phyloP scores from a whole-genome alignment of 64 coral and sea anemone genomes.

The Acropora tenuis region DNA sequence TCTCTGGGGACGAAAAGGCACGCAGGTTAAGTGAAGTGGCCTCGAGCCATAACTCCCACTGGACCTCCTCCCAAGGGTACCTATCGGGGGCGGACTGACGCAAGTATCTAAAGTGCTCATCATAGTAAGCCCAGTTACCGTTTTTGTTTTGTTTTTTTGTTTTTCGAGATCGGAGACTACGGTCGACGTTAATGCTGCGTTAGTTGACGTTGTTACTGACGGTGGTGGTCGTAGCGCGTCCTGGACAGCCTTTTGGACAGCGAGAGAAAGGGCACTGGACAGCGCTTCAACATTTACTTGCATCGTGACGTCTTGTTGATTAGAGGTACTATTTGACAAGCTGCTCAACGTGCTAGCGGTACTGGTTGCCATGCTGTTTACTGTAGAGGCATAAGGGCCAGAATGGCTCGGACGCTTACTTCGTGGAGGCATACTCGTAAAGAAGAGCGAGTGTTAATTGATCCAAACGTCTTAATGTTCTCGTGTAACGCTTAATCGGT shows the following conservation, averaged over 20 bases:
- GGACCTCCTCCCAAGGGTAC: constrained; percentile 35
- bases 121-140: constrained; percentile 28
- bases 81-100: constrained; percentile 44
- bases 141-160: too few relatives aligned
- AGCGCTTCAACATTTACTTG: not conserved
- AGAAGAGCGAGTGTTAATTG: constrained; percentile 16
- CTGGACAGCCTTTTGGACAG: not conserved
- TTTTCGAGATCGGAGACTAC: not conserved
- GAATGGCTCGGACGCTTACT: not conserved
- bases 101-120: constrained; percentile 39
- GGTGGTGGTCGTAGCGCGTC: constrained; percentile 2
- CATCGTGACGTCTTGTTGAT: constrained; percentile 1
- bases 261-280: not conserved
- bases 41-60: constrained; percentile 49
- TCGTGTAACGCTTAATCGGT: not conserved
- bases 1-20: constrained; percentile 2
- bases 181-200: constrained; percentile 9
- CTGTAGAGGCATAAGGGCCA: constrained; percentile 1
- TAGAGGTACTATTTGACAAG: constrained; percentile 13
- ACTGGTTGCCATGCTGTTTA: constrained; percentile 4
- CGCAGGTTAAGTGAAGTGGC: not conserved
- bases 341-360: not conserved
- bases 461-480: constrained; percentile 14
- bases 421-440: constrained; percentile 3
- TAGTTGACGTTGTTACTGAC: not conserved